These are phyloP conservation scores for Chascanopsetta lugubris DNA, from an alignment of 2,113 vertebrate species.

Conservation along the genomic window DNA sequence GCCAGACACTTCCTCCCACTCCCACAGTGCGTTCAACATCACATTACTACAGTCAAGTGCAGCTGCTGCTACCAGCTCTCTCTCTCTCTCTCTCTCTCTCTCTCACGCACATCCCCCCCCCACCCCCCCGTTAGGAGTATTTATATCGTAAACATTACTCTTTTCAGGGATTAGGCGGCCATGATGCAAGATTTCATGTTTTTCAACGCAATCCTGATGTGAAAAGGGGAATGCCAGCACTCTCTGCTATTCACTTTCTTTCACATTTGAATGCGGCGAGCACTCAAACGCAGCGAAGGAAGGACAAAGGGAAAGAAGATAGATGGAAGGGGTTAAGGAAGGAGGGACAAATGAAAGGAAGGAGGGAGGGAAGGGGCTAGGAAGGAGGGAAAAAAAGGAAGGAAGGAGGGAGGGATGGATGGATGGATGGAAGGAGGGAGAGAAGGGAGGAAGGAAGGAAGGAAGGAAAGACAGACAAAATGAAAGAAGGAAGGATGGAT, in stretches of 20 bases:
- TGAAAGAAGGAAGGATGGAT: no score
- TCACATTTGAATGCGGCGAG: no score
- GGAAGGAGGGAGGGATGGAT: no score
- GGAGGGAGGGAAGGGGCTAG: no score
- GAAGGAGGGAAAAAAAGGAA: no score
- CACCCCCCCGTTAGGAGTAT: slow-evolving; percentile 42
- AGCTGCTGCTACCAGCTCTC: slow-evolving; percentile 43
- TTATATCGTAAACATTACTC: slow-evolving; percentile 42
- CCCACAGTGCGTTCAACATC: slow-evolving; percentile 70
- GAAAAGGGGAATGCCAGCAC: slow-evolving; percentile 30
- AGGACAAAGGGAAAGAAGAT: no score
- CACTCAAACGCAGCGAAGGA: slow-evolving; percentile 5
- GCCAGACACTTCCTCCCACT: slow-evolving; percentile 75
- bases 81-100: no score
- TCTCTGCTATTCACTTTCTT: slow-evolving; percentile 35
- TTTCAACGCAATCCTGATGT: no score
- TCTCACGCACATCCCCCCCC: slow-evolving; percentile 38
- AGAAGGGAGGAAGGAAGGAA: no score
- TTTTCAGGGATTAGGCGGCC: slow-evolving; percentile 36
- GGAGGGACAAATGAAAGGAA: no score
- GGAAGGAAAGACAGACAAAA: no score
- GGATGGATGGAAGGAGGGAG: no score
- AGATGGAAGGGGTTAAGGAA: background rate
- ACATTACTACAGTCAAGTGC: slow-evolving; percentile 64
- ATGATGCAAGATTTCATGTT: slow-evolving; percentile 47